Conservation (phyloP, 1,140 invertebrate genomes). For the Ptiloglossa arizonensis region DNA sequence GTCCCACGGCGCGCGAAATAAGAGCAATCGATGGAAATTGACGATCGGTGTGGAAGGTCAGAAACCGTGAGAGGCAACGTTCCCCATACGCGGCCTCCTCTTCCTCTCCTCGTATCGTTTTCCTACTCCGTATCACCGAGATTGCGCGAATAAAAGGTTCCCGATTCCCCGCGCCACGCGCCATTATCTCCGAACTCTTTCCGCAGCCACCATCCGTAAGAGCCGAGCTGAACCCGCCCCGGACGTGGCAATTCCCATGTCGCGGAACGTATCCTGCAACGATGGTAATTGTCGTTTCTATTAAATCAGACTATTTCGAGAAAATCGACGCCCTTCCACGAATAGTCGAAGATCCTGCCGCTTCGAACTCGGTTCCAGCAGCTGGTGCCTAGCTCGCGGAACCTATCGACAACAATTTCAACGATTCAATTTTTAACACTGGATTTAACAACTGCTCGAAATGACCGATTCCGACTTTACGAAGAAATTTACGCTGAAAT, state of each 20-base stretch:
- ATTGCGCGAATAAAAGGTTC: conserved; percentile 43
- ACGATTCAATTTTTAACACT: too few species aligned
- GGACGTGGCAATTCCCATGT: conserved; percentile 6
- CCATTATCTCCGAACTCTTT: conserved; percentile 45
- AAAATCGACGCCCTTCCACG: not conserved
- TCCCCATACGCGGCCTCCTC: not conserved
- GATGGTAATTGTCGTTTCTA: conserved; percentile 33
- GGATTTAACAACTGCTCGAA: too few species aligned
- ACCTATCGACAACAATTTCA: too few species aligned
- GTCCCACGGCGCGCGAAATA: conserved; percentile 39
- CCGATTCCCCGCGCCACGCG: conserved; percentile 13
- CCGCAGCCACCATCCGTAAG: not conserved
- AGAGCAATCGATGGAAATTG: conserved; percentile 53
- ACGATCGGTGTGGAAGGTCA: conserved; percentile 18
- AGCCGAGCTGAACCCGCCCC: not conserved
- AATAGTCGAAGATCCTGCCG: not conserved
- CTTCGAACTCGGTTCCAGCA: too few species aligned
- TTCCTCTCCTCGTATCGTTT: not conserved
- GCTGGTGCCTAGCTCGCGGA: too few species aligned
- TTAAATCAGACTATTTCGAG: conserved; percentile 17
- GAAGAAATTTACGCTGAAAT: too few species aligned
- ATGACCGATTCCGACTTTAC: too few species aligned
- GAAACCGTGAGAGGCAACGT: not conserved
- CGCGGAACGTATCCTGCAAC: conserved; percentile 9
- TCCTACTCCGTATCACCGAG: not conserved